Evolutionary conservation across 2,797 vertebrate genomes (phyloP).

Genomic region (Sebastes alutus): DNA sequence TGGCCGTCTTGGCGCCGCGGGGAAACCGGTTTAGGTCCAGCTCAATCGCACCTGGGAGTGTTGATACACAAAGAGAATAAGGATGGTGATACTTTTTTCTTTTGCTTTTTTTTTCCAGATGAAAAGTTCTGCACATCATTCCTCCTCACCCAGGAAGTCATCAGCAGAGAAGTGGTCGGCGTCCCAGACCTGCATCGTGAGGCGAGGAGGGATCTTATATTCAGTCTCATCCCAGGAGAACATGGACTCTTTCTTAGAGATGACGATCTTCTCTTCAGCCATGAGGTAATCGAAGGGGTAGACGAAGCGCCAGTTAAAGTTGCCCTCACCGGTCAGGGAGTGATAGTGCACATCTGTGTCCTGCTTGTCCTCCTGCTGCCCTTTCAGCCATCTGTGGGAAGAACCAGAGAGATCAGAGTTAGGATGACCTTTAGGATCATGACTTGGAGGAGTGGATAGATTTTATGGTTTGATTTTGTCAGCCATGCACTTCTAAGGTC

Average conservation of each 20-base stretch:
- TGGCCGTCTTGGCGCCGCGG: slow-evolving; percentile 94
- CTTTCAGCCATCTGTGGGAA: slow-evolving; percentile 93
- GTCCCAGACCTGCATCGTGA: slow-evolving; percentile 98
- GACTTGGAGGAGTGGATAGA: neutral
- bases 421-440: neutral
- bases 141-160: slow-evolving; percentile 92
- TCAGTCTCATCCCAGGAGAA: slow-evolving; percentile 99
- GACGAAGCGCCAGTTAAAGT: slow-evolving; percentile 98
- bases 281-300: slow-evolving; percentile 97
- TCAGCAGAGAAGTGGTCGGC: slow-evolving; percentile 98
- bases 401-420: neutral
- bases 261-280: slow-evolving; percentile 96
- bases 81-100: no score
- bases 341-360: slow-evolving; percentile 98
- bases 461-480: slow-evolving; percentile 8
- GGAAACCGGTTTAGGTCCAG: slow-evolving; percentile 95
- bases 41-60: slow-evolving; percentile 90
- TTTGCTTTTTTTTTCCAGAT: neutral
- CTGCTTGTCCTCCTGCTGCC: slow-evolving; percentile 98
- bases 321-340: slow-evolving; percentile 96
- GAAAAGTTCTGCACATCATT: neutral
- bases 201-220: slow-evolving; percentile 96
- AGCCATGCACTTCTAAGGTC: slow-evolving; percentile 55
- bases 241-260: slow-evolving; percentile 99
- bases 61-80: neutral